A percentile compares a stretch with the other conserved stretches of the same genome.
These are phyloP conservation scores for Cryptotis parvus DNA, from an alignment of 2,113 vertebrate species.

Conservation along the genomic window DNA sequence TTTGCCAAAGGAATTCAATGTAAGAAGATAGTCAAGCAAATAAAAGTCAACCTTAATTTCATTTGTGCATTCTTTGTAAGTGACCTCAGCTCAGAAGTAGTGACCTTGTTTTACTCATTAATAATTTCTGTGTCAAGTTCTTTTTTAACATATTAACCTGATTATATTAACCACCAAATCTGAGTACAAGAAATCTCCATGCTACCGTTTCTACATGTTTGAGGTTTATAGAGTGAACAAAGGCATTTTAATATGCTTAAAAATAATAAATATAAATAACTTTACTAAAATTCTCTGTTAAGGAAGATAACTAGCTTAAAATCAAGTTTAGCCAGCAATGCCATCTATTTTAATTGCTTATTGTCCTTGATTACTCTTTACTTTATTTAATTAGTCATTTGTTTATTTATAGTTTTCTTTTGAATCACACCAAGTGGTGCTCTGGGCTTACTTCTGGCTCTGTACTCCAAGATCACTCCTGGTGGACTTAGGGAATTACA, in stretches of 20 bases:
- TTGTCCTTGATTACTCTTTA: too few relatives aligned
- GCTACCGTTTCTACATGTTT: conserved; percentile 72
- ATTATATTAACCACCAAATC: conserved; percentile 83
- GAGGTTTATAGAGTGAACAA: conserved; percentile 85
- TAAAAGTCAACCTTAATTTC: conserved; percentile 91
- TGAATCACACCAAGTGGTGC: too few relatives aligned
- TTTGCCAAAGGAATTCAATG: conserved; percentile 89
- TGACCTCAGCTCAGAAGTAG: conserved; percentile 87
- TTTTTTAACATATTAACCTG: conserved; percentile 87
- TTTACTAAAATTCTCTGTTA: conserved; percentile 80
- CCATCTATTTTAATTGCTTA: neutral
- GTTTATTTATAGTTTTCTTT: too few relatives aligned
- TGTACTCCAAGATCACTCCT: too few relatives aligned
- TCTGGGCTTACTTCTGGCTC: too few relatives aligned
- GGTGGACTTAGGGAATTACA: too few relatives aligned
- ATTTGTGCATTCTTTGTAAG: conserved; percentile 88
- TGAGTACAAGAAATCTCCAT: conserved; percentile 72
- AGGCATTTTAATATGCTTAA: conserved; percentile 82
- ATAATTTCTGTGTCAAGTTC: conserved; percentile 85
- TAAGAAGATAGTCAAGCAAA: conserved; percentile 91
- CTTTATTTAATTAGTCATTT: too few relatives aligned
- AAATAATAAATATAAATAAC: conserved; percentile 81
- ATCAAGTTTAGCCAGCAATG: conserved; percentile 28
- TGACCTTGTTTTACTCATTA: conserved; percentile 89
- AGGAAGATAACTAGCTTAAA: conserved; percentile 73